A percentile compares a stretch with the other conserved stretches of the same genome.
phyloP scores from a whole-genome alignment of 2,888 invertebrate genomes.

The Lordiphosa fenestrarum region DNA sequence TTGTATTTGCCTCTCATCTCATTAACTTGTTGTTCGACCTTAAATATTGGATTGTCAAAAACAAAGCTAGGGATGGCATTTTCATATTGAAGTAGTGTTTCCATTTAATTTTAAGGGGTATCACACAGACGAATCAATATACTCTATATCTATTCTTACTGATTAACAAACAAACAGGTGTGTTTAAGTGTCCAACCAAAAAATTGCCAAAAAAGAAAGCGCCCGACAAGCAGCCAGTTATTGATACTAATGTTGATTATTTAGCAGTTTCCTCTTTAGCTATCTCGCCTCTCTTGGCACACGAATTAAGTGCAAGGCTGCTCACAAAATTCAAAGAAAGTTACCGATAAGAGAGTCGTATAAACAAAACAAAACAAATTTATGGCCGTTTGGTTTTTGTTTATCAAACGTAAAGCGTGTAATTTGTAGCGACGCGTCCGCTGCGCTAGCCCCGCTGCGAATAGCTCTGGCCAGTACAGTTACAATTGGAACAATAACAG shows the following conservation, averaged over 20 bases:
- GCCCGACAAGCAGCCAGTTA: constrained; percentile 15
- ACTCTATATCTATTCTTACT: constrained; percentile 6
- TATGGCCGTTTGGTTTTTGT: constrained; percentile 15
- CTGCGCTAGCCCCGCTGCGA: not conserved
- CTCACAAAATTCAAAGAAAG: too few relatives aligned
- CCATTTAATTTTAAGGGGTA: constrained; percentile 2
- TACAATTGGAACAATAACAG: constrained; percentile 1
- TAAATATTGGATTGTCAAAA: too few relatives aligned
- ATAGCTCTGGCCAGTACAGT: constrained; percentile 20
- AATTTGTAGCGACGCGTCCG: not conserved
- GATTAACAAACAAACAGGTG: constrained; percentile 41
- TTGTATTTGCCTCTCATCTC: too few relatives aligned
- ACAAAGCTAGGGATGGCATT: too few relatives aligned
- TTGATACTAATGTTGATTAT: constrained; percentile 12
- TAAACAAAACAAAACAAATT: constrained; percentile 25
- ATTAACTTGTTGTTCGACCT: too few relatives aligned
- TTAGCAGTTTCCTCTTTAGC: constrained; percentile 1
- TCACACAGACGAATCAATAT: constrained; percentile 10
- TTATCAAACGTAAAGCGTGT: constrained; percentile 19
- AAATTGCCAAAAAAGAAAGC: constrained; percentile 36
- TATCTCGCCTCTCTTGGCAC: not conserved
- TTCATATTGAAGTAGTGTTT: too few relatives aligned
- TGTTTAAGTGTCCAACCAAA: not conserved
- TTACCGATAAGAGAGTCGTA: constrained; percentile 2
- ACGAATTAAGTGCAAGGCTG: too few relatives aligned